Evolutionary conservation across 1,140 invertebrate genomes (phyloP).

Genomic region (Ceratina australensis): DNA sequence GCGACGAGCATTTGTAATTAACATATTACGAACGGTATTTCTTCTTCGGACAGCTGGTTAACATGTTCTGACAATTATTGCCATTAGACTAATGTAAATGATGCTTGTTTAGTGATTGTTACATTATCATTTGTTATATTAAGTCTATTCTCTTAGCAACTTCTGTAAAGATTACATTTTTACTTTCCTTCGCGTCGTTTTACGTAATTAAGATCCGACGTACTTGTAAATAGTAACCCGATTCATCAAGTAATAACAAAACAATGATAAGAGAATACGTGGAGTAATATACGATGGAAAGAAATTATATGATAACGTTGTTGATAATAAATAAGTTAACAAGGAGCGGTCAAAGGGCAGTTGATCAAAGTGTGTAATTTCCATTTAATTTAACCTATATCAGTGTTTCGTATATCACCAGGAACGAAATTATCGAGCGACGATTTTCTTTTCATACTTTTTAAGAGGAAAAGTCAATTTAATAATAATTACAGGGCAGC

Average conservation of each 20-base stretch:
- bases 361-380: background rate
- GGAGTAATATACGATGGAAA: background rate
- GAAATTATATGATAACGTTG: background rate
- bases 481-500: slow-evolving; percentile 49
- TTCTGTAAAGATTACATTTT: background rate
- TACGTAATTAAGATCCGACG: background rate
- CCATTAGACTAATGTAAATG: background rate
- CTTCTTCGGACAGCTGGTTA: background rate
- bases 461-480: slow-evolving; percentile 49
- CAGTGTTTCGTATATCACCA: background rate
- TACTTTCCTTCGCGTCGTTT: background rate
- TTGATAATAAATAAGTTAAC: slow-evolving; percentile 20
- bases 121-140: background rate
- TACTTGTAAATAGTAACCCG: slow-evolving; percentile 12
- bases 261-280: slow-evolving; percentile 1
- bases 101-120: background rate
- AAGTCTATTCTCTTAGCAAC: background rate
- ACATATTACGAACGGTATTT: background rate
- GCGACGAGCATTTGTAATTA: background rate
- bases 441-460: background rate
- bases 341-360: background rate
- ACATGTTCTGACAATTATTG: background rate
- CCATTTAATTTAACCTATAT: background rate
- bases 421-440: slow-evolving; percentile 11
- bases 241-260: slow-evolving; percentile 1